Percentiles rank a stretch among this genome's conserved stretches.
Evolutionary conservation across 2,888 invertebrate species (phyloP).

Genomic region (Oeneis ivallda): DNA sequence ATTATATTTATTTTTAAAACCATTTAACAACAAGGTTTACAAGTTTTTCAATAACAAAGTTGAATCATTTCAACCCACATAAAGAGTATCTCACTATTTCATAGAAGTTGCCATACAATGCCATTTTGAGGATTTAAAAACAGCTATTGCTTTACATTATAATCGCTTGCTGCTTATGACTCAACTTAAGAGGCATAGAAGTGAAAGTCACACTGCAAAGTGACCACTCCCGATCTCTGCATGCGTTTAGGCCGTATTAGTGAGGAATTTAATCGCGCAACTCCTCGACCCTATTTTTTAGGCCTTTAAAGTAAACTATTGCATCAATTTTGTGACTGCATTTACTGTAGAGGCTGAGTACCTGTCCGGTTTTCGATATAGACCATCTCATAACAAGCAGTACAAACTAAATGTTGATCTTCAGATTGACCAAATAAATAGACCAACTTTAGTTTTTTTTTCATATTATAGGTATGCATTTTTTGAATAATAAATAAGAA

Average conservation of each 20-base stretch:
- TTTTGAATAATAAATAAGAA: no score
- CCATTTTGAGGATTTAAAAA: neutral
- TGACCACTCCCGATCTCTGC: constrained; percentile 23
- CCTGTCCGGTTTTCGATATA: neutral
- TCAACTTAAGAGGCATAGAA: constrained; percentile 18
- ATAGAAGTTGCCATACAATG: no score
- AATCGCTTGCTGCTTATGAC: constrained; percentile 5
- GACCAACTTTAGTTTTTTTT: neutral
- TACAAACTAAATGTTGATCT: neutral
- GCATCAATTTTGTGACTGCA: constrained; percentile 12
- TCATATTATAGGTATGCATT: no score
- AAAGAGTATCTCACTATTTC: no score
- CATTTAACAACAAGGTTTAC: no score
- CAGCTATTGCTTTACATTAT: neutral
- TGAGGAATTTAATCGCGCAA: constrained; percentile 16
- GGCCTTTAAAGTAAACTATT: constrained; percentile 14
- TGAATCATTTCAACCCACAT: no score
- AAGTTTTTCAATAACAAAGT: no score
- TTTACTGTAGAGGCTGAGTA: neutral
- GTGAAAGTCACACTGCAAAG: constrained; percentile 29
- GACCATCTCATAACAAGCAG: neutral
- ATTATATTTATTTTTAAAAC: no score
- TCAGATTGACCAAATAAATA: neutral
- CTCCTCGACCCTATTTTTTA: neutral
- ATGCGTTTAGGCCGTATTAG: constrained; percentile 14